These are phyloP conservation scores for Drosophila helvetica DNA, from an alignment of 2,888 invertebrate genomes.

Conservation along the genomic window DNA sequence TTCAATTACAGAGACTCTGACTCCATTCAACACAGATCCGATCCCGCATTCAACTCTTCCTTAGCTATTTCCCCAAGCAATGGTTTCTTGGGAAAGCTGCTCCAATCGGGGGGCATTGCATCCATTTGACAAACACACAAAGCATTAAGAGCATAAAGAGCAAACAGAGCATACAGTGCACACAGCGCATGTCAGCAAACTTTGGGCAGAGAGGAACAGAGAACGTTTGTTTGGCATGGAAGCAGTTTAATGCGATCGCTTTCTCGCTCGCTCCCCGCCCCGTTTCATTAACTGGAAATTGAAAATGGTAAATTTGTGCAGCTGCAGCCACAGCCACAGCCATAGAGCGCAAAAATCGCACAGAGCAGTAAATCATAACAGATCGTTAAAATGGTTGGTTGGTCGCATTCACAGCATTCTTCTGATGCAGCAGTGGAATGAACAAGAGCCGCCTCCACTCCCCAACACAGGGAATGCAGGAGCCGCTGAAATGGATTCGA, in stretches of 20 bases:
- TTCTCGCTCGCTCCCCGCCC: neutral
- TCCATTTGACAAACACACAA: too few relatives aligned
- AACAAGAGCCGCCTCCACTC: conserved; percentile 19
- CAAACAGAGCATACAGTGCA: too few relatives aligned
- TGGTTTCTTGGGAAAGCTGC: too few relatives aligned
- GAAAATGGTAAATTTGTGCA: conserved; percentile 52
- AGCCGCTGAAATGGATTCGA: conserved; percentile 3
- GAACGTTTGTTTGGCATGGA: neutral
- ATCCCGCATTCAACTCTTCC: too few relatives aligned
- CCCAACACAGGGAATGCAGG: too few relatives aligned
- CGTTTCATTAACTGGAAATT: conserved; percentile 9
- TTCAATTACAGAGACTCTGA: too few relatives aligned
- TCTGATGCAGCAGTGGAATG: conserved; percentile 1
- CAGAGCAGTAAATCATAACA: conserved; percentile 2
- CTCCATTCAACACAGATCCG: too few relatives aligned
- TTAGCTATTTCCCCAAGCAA: too few relatives aligned
- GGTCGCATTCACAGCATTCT: conserved; percentile 57
- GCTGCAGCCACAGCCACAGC: conserved; percentile 2
- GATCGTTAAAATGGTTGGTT: conserved; percentile 10
- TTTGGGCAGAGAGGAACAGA: neutral
- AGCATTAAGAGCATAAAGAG: too few relatives aligned
- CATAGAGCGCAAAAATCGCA: too few relatives aligned
- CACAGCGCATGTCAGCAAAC: conserved; percentile 16
- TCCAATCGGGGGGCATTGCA: too few relatives aligned
- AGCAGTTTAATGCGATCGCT: neutral